phyloP scores from a whole-genome alignment of 1,140 invertebrate species.

The Meteorus sp. region DNA sequence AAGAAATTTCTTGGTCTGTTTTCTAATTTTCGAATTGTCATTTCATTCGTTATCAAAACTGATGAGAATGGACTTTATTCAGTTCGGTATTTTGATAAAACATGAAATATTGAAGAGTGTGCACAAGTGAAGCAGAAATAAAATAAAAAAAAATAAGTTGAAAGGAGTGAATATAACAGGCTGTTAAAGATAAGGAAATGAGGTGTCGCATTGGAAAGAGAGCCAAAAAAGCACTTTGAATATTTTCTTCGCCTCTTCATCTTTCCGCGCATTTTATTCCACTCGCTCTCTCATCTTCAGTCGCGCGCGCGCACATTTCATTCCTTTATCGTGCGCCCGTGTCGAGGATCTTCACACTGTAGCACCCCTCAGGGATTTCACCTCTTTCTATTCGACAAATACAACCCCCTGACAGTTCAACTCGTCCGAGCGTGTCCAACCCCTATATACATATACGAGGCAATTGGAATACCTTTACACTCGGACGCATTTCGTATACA shows the following conservation, averaged over 20 bases:
- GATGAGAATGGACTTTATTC: too few relatives aligned
- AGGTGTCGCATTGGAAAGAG: constrained; percentile 48
- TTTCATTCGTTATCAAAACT: too few relatives aligned
- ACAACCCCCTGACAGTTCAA: too few relatives aligned
- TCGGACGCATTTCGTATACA: constrained; percentile 51
- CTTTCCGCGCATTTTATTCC: constrained; percentile 3
- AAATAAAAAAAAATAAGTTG: constrained; percentile 24
- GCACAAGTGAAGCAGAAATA: not conserved
- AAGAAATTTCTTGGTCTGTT: too few relatives aligned
- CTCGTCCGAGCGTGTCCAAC: constrained; percentile 31
- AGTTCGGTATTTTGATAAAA: too few relatives aligned
- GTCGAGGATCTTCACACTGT: constrained; percentile 19
- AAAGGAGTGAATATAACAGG: constrained; percentile 47
- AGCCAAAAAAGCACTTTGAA: not conserved
- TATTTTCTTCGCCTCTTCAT: too few relatives aligned
- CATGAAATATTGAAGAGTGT: not conserved
- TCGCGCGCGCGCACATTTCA: constrained; percentile 35
- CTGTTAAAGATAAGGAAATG: constrained; percentile 62
- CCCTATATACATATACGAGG: constrained; percentile 30
- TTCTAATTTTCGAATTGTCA: too few relatives aligned
- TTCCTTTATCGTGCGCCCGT: constrained; percentile 5
- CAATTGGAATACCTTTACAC: constrained; percentile 56
- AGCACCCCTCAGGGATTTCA: constrained; percentile 48
- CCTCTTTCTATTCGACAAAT: constrained; percentile 24
- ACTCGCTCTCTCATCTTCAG: constrained; percentile 22